Percentiles rank a stretch among this genome's conserved stretches.
phyloP scores from a whole-genome alignment of 2,888 invertebrate species.

The Acleris emargana region DNA sequence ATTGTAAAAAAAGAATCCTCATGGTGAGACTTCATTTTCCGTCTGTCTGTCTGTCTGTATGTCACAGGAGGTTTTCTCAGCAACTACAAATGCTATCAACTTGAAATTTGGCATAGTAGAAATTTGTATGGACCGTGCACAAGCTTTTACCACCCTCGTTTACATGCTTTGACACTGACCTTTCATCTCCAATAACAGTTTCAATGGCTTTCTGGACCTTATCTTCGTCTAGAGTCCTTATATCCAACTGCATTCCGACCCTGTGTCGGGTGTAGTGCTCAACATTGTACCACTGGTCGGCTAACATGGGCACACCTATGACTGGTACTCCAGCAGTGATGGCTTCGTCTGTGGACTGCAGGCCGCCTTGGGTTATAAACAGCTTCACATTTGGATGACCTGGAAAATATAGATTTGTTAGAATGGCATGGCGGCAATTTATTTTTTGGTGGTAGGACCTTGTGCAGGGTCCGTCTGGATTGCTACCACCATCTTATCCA shows the following conservation, averaged over 20 bases:
- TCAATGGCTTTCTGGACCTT: constrained; percentile 9
- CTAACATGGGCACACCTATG: constrained; percentile 45
- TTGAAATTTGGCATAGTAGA: no score
- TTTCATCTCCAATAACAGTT: constrained; percentile 8
- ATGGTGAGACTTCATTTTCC: no score
- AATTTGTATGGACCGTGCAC: no score
- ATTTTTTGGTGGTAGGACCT: no score
- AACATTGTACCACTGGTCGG: constrained; percentile 56
- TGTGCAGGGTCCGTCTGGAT: no score
- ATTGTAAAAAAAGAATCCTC: no score
- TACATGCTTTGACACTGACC: background rate
- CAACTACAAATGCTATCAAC: no score
- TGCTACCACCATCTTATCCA: no score
- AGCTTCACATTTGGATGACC: constrained; percentile 65
- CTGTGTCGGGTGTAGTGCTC: constrained; percentile 50
- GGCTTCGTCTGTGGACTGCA: constrained; percentile 65
- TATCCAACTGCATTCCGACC: constrained; percentile 57
- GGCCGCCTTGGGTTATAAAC: constrained; percentile 66
- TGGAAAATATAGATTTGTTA: constrained; percentile 34
- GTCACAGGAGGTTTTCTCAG: no score
- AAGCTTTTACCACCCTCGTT: no score
- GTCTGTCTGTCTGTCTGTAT: no score
- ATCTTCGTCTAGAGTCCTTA: constrained; percentile 51
- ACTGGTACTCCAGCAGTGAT: constrained; percentile 60
- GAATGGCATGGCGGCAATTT: no score